Conservation (phyloP, 2,113 vertebrate species). For the Gambusia holbrooki region DNA sequence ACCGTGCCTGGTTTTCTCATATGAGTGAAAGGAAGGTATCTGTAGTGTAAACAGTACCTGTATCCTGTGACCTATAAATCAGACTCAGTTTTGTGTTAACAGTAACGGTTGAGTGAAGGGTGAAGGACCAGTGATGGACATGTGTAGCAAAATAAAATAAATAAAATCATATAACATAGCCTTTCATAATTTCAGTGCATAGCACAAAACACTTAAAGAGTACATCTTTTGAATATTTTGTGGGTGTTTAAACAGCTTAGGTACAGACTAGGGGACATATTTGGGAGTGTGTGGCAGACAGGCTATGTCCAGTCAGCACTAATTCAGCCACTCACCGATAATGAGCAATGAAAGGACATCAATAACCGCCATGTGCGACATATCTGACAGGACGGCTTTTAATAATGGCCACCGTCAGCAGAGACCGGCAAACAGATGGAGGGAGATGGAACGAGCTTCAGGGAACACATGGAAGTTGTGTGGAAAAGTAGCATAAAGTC, state of each 20-base stretch:
- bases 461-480: background rate
- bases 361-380: constrained; percentile 61
- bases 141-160: background rate
- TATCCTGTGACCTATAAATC: constrained; percentile 59
- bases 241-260: constrained; percentile 16
- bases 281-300: constrained; percentile 21
- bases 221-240: background rate
- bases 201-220: background rate
- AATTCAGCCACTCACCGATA: constrained; percentile 62
- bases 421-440: constrained; percentile 23
- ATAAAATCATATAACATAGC: background rate
- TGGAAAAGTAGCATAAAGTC: background rate
- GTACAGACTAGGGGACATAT: background rate
- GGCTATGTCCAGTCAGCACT: constrained; percentile 65
- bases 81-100: constrained; percentile 42
- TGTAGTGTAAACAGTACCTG: constrained; percentile 39
- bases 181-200: background rate
- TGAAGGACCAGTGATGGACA: constrained; percentile 47
- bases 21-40: constrained; percentile 8
- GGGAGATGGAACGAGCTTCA: background rate
- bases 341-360: constrained; percentile 71
- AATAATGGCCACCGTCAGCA: constrained; percentile 63
- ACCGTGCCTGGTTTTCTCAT: constrained; percentile 55
- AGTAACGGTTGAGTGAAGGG: constrained; percentile 36
- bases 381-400: constrained; percentile 60